These are phyloP conservation scores for Bhutanitis thaidina DNA, from an alignment of 2,888 invertebrate species.

Conservation along the genomic window DNA sequence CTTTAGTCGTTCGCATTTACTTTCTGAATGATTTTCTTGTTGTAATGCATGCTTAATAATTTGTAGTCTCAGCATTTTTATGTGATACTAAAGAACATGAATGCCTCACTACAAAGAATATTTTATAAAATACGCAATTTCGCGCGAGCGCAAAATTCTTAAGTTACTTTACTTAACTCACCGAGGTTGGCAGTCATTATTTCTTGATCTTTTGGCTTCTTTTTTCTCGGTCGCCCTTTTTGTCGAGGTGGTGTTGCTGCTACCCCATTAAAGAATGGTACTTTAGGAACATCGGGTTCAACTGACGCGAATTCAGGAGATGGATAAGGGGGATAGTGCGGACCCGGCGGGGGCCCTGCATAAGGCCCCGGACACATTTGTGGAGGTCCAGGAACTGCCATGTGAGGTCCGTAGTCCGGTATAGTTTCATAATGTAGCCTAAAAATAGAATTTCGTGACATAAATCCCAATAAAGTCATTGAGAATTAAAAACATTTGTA, in stretches of 20 bases:
- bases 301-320: conserved; percentile 79
- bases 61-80: conserved; percentile 13
- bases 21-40: not conserved
- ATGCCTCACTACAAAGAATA: not conserved
- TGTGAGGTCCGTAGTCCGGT: conserved; percentile 78
- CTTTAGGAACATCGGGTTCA: conserved; percentile 72
- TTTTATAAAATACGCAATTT: conserved; percentile 20
- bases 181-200: conserved; percentile 92
- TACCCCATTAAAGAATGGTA: conserved; percentile 79
- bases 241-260: conserved; percentile 86
- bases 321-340: conserved; percentile 78
- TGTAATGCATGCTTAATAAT: conserved; percentile 24
- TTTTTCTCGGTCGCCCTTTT: conserved; percentile 95
- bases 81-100: not conserved
- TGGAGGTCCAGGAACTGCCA: conserved; percentile 79
- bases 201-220: conserved; percentile 94
- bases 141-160: conserved; percentile 24
- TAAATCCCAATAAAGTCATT: too few species aligned
- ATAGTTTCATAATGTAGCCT: conserved; percentile 76
- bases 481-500: too few species aligned
- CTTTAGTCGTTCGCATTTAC: not conserved
- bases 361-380: conserved; percentile 79
- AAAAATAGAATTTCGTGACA: conserved; percentile 20
- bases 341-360: conserved; percentile 64
- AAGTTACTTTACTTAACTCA: conserved; percentile 63